Conservation (phyloP, 64 coral and sea anemone species). For the Pocillopora verrucosa region DNA sequence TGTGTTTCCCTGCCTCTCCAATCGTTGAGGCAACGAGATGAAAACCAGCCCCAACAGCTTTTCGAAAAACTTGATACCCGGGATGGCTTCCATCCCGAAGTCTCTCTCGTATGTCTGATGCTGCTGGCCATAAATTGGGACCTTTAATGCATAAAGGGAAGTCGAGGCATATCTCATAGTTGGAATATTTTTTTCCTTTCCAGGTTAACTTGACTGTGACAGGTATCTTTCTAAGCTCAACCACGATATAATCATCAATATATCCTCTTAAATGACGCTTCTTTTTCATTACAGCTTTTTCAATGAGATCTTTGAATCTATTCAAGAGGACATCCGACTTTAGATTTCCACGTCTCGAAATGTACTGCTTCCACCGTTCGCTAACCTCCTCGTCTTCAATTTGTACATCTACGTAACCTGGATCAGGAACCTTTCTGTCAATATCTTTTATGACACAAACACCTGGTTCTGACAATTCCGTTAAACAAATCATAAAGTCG, state of each 20-base stretch:
- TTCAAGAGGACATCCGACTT: slow-evolving; percentile 33
- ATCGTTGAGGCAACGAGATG: slow-evolving; percentile 72
- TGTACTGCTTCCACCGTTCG: slow-evolving; percentile 19
- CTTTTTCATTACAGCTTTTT: neutral
- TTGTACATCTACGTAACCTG: slow-evolving; percentile 56
- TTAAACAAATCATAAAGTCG: slow-evolving; percentile 69
- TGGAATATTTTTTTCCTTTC: slow-evolving; percentile 45
- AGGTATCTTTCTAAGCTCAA: slow-evolving; percentile 64
- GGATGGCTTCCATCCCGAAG: slow-evolving; percentile 31
- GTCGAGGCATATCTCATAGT: slow-evolving; percentile 46
- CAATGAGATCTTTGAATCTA: slow-evolving; percentile 30
- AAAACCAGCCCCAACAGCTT: slow-evolving; percentile 12
- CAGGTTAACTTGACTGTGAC: slow-evolving; percentile 38
- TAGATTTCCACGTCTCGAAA: slow-evolving; percentile 55
- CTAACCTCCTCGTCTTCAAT: neutral
- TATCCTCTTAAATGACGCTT: neutral
- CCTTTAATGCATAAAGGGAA: slow-evolving; percentile 42
- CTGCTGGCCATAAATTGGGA: slow-evolving; percentile 35
- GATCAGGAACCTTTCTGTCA: slow-evolving; percentile 48
- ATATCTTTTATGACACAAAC: slow-evolving; percentile 47
- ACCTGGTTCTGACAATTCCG: slow-evolving; percentile 24
- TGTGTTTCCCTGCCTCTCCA: slow-evolving; percentile 49
- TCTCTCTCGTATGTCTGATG: slow-evolving; percentile 28
- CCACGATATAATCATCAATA: neutral
- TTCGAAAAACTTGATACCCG: slow-evolving; percentile 11